These are phyloP conservation scores for Cricetomys ansorgei DNA, from an alignment of 2,113 vertebrate genomes.

Conservation along the genomic window DNA sequence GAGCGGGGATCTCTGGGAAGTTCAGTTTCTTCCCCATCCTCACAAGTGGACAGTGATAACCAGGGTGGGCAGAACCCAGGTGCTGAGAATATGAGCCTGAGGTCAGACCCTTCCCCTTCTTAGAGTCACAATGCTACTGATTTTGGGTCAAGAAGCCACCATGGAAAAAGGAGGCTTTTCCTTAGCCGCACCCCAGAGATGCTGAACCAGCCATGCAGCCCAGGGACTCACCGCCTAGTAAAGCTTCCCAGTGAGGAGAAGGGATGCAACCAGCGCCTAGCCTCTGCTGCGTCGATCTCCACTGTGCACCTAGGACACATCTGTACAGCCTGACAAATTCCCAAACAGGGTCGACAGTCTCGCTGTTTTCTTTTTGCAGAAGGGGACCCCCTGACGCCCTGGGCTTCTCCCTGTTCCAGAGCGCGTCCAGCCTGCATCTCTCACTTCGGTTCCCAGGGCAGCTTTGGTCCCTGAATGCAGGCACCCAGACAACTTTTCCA, in stretches of 20 bases:
- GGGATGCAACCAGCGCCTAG: rapidly evolving
- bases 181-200: too few relatives aligned
- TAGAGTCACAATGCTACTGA: background rate
- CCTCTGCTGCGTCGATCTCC: rapidly evolving
- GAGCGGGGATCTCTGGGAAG: background rate
- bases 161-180: rapidly evolving
- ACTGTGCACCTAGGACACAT: too few relatives aligned
- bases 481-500: background rate
- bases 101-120: too few relatives aligned
- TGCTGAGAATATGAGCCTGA: background rate
- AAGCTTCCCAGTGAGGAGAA: too few relatives aligned
- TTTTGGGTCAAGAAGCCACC: rapidly evolving
- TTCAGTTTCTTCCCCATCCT: background rate
- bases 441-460: rapidly evolving
- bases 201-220: rapidly evolving
- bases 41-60: background rate
- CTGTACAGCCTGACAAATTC: background rate
- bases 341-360: background rate
- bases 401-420: background rate
- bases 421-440: background rate
- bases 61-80: background rate
- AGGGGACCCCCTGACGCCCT: background rate
- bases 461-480: rapidly evolving
- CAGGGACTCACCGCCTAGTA: rapidly evolving
- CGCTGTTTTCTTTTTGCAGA: background rate